Evolutionary conservation across 2,888 invertebrate species (phyloP), one percentile per base, ranked within the genome.

Genomic region (Epirrhoe tristata): DNA sequence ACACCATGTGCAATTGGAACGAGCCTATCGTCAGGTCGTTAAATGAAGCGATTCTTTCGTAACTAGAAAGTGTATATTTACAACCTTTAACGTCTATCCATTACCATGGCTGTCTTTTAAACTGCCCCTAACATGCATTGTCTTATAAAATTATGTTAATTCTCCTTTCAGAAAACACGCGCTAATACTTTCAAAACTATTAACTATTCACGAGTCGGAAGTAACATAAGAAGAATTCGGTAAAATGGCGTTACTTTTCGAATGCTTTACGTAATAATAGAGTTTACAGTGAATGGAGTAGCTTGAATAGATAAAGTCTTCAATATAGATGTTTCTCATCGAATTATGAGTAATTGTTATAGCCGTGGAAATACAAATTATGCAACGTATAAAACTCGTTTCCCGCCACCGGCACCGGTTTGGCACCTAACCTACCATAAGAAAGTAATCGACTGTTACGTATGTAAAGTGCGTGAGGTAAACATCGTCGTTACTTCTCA

Each of bases 11-110:
- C 74, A 86, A 88, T 87, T 81, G 83, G 83, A 86, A 81, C 81
- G 78, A 82, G 77, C 82, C 84, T 80, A 84, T 85, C 80, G 82
- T 84, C 84, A 86, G 81, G 77, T 83, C 81, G 85, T 85, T 88
- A 86, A 84, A 81, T 88, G 85, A 84, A 87, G 84, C 86, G 82
- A 77, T 77, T 87, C 85, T 91, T 88, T 90, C 86, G 89, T 87
- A 90, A 90, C 83, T 87, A 90, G 91, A 91, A 91, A 91, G 91
- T 85, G 76, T 74, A 70, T 73, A 75, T 80, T 81, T 77, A 77
- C 81, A 74, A 79, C 78, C 79, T 79, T 80, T 81, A 71, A 66
- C 67, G 69, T 67, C 70, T 51, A 32, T 57, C 43, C 43, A 68
- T 68, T 64, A 68, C 54, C 50, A 57, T 50, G 16, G 8, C 32